Conservation (phyloP, 2,797 vertebrate genomes). For the Petrocephalus sullivani region DNA sequence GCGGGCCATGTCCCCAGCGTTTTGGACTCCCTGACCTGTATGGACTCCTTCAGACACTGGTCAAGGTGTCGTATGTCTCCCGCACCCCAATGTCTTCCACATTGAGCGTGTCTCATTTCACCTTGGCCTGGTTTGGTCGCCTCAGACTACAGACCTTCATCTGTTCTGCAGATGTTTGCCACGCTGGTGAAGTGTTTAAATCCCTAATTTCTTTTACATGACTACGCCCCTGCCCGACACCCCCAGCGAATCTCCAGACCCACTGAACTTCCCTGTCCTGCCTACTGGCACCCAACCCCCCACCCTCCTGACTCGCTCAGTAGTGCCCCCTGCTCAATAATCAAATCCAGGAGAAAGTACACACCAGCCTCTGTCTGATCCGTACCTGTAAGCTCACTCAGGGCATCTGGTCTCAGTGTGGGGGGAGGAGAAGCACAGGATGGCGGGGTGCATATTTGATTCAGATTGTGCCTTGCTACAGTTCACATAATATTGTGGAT, state of each 20-base stretch:
- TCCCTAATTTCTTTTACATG: slow-evolving; percentile 27
- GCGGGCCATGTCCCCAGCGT: background rate
- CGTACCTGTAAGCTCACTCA: background rate
- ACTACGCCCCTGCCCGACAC: slow-evolving; percentile 14
- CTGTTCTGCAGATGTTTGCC: slow-evolving; percentile 30
- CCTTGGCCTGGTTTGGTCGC: background rate
- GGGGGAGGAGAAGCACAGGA: background rate
- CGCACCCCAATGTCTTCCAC: background rate
- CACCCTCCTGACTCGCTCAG: slow-evolving; percentile 29
- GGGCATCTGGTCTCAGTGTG: background rate
- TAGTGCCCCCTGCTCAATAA: background rate
- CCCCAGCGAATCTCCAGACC: slow-evolving; percentile 21
- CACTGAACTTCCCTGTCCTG: slow-evolving; percentile 32
- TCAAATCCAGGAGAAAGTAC: slow-evolving; percentile 9
- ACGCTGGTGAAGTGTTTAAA: slow-evolving; percentile 22
- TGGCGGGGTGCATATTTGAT: background rate
- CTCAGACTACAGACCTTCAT: slow-evolving; percentile 8
- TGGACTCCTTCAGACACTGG: background rate
- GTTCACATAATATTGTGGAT: background rate
- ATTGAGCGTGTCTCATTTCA: background rate
- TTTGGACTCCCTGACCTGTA: background rate
- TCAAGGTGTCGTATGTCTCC: background rate
- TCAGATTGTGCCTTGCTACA: background rate
- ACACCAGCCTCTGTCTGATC: background rate
- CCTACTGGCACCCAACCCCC: slow-evolving; percentile 32